Evolutionary conservation across 2,113 vertebrate genomes (phyloP).

Genomic region (Setophaga kirtlandii): DNA sequence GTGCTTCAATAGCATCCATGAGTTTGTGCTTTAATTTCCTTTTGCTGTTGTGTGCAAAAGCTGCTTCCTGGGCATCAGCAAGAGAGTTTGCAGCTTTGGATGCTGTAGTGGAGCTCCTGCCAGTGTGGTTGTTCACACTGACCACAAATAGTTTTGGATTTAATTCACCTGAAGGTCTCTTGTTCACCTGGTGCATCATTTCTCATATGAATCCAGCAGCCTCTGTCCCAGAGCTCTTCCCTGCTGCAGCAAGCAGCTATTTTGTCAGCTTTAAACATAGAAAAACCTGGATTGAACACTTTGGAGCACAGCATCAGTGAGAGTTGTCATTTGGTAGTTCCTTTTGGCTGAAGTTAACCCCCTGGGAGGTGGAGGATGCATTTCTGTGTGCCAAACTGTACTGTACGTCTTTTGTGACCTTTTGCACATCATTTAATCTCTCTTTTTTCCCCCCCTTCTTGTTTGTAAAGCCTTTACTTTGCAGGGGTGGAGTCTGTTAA

Average conservation of each 20-base stretch:
- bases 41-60: background rate
- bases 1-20: background rate
- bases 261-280: background rate
- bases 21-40: background rate
- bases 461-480: background rate
- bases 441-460: rapidly evolving
- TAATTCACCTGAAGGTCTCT: background rate
- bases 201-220: background rate
- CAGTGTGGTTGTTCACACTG: background rate
- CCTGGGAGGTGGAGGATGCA: background rate
- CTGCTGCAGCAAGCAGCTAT: background rate
- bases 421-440: background rate
- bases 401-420: background rate
- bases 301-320: background rate
- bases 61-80: background rate
- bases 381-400: background rate
- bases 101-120: background rate
- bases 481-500: background rate
- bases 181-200: background rate
- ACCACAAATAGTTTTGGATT: background rate
- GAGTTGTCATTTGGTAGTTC: background rate
- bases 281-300: background rate
- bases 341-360: background rate
- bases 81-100: background rate
- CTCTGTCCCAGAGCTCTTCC: background rate